Percentiles rank a stretch among this genome's conserved stretches.
Evolutionary conservation across 2,113 vertebrate genomes (phyloP).

Genomic region (Verasper variegatus): DNA sequence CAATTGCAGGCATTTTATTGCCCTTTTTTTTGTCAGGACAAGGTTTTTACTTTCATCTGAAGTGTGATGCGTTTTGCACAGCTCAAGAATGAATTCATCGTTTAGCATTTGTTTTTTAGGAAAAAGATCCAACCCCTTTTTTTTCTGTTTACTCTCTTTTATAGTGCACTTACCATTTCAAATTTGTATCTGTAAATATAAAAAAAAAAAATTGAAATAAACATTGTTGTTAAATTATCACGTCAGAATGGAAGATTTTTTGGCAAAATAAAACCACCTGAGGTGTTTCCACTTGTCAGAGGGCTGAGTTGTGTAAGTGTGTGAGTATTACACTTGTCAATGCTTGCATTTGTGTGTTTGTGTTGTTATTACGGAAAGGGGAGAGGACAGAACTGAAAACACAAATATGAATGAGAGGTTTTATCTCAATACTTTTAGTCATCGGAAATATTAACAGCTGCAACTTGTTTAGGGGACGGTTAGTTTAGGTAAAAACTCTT

Average conservation of each 20-base stretch:
- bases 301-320: neutral
- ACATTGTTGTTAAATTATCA: constrained; percentile 69
- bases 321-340: neutral
- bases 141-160: constrained; percentile 34
- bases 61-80: constrained; percentile 54
- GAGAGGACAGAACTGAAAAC: constrained; percentile 14
- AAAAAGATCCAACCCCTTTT: constrained; percentile 19
- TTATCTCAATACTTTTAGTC: neutral
- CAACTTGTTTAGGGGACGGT: neutral
- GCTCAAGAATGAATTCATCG: constrained; percentile 32
- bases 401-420: neutral
- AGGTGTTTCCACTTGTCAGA: constrained; percentile 35
- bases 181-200: constrained; percentile 69
- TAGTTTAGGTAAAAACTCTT: neutral
- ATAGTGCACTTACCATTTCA: constrained; percentile 60
- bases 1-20: constrained; percentile 44
- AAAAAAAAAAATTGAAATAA: constrained; percentile 65
- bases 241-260: constrained; percentile 34
- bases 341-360: neutral
- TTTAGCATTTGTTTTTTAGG: constrained; percentile 23
- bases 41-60: constrained; percentile 35
- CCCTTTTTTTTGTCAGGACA: constrained; percentile 31
- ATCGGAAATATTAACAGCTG: neutral
- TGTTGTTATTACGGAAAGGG: neutral
- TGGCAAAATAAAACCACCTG: constrained; percentile 22